Base-by-base conservation (phyloP, 1,140 invertebrate genomes). In the Tetramorium alpestre region DNA sequence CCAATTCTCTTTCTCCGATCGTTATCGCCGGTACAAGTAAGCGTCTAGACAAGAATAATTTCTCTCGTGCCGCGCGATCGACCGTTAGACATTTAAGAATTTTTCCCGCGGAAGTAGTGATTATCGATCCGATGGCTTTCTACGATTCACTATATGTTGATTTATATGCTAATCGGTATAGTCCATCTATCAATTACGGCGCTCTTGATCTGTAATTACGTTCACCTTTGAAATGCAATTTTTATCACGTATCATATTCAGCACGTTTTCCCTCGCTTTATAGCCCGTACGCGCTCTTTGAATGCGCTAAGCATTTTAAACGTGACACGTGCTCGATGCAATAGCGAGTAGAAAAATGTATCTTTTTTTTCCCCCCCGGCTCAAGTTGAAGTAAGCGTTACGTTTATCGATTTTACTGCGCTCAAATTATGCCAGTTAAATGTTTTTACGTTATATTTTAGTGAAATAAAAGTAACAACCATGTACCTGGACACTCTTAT, bases 81-180 rank as follows among this genome's bases (percentile, higher is more conserved):
- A 73, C 80, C 80, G 80, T 84, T 84, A 84, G 80, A 84, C 80
- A 73, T 56, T 84, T 84, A 75, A 75, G 64, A n/a, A 75, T 73
- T 84, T 75, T 84, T 84, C 56, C 6, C 80, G n/a, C 67, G 41
- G 41, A 60, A 84, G 51, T 84, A 84, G 58, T 73, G 80, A 84
- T 84, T 84, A 84, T 84, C 80, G 80, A 75, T 72, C 67, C 54
- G 54, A 16, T 28, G 54, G 56, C 69, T 84, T 84, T 84, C 80
- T 84, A 73, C 41, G 69, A 84, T 84, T 84, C 69, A 18, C 78
- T n/a, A 70, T 47, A 82, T 62, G 41, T 73, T 84, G 80, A 84
- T 84, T 84, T 84, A 84, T 84, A 84, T 75, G 69, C 80, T 84
- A 84, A 84, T 84, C 80, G 54, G 72, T 22, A 18, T 25, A 16